Evolutionary conservation across 2,113 vertebrate species (phyloP).

Genomic region (Etheostoma spectabile): DNA sequence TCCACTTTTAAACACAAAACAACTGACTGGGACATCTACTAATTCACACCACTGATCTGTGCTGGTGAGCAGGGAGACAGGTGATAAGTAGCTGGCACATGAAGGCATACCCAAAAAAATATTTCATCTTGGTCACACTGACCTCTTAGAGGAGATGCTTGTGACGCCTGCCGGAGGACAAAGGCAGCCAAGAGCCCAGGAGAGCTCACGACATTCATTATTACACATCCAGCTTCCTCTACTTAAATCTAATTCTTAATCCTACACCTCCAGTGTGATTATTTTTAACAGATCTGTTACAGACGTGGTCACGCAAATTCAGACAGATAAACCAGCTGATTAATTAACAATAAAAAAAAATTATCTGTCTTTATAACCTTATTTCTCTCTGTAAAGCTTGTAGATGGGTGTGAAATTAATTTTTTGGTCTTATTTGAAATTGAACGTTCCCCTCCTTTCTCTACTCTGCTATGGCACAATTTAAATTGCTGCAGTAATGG

Average conservation of each 20-base stretch:
- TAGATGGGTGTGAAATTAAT: conserved; percentile 85
- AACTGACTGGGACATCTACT: conserved; percentile 24
- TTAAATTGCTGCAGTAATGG: conserved; percentile 89
- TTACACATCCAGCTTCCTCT: conserved; percentile 55
- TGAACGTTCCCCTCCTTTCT: conserved; percentile 75
- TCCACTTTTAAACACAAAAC: conserved; percentile 34
- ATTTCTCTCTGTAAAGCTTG: conserved; percentile 75
- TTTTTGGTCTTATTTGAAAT: conserved; percentile 86
- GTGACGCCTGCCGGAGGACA: conserved; percentile 54
- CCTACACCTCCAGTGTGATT: conserved; percentile 72
- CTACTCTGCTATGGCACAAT: conserved; percentile 76
- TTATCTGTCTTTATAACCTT: conserved; percentile 73
- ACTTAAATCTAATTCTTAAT: conserved; percentile 79
- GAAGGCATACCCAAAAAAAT: conserved; percentile 25
- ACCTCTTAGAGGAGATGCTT: conserved; percentile 26
- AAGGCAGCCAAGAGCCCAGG: conserved; percentile 58
- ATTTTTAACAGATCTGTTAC: conserved; percentile 74
- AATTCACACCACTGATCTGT: conserved; percentile 61
- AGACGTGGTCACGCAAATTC: conserved; percentile 55
- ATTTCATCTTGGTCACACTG: conserved; percentile 53
- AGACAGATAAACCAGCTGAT: conserved; percentile 81
- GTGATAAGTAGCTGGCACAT: conserved; percentile 51
- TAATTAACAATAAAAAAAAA: conserved; percentile 83
- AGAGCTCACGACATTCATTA: conserved; percentile 67
- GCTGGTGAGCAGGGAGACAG: conserved; percentile 42